These are phyloP conservation scores for Liparis tanakae DNA, from an alignment of 2,797 vertebrate genomes.

Conservation along the genomic window DNA sequence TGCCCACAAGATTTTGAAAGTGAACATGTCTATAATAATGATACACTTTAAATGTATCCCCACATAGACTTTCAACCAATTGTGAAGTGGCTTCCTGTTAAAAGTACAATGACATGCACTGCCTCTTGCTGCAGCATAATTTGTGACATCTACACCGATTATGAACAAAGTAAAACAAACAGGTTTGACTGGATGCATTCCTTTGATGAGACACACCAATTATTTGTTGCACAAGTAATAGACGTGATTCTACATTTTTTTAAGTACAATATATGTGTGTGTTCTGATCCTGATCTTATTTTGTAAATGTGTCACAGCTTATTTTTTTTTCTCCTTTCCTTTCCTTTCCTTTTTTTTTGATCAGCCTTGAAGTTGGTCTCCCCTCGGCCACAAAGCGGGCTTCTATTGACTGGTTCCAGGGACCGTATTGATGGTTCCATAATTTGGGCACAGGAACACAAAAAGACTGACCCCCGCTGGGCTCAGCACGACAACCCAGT, in stretches of 20 bases:
- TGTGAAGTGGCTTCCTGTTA: background rate
- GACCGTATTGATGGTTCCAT: constrained; percentile 89
- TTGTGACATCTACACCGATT: constrained; percentile 37
- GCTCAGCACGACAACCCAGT: constrained; percentile 86
- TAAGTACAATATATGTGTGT: constrained; percentile 45
- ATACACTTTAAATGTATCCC: background rate
- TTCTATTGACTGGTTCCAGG: constrained; percentile 87
- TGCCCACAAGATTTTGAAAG: background rate
- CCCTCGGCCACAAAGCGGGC: constrained; percentile 82
- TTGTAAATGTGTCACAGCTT: constrained; percentile 75
- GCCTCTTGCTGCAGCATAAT: constrained; percentile 21
- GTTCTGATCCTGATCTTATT: constrained; percentile 69
- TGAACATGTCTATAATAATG: background rate
- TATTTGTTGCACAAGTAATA: constrained; percentile 36
- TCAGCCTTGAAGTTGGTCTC: constrained; percentile 86
- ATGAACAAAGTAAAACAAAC: constrained; percentile 24
- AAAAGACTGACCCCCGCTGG: constrained; percentile 86
- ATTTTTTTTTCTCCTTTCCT: constrained; percentile 34
- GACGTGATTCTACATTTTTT: constrained; percentile 28
- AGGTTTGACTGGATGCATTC: constrained; percentile 23
- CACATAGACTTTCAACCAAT: background rate
- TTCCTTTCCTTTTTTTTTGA: constrained; percentile 56
- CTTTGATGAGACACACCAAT: constrained; percentile 23
- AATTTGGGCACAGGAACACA: constrained; percentile 88
- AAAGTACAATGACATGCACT: background rate